Evolutionary conservation across 2,888 invertebrate genomes (phyloP), one percentile per base, ranked within the genome.

Genomic region (Acleris holmiana): DNA sequence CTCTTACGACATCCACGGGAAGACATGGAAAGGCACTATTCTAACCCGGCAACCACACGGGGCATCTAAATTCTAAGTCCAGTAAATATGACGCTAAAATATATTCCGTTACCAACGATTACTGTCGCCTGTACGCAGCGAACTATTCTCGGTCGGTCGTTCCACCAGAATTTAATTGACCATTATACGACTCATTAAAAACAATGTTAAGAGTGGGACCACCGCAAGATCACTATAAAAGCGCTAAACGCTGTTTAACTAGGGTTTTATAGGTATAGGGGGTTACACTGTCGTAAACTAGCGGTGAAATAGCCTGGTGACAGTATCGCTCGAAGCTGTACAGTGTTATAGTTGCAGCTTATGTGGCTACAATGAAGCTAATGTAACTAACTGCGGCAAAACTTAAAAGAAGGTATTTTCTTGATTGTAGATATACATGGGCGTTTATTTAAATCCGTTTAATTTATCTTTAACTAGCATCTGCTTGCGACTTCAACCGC

Each of bases 111-210:
- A 48, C 19, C 47, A 17, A 57, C 35, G 47, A 49, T n/a, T 50
- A 41, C 51, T 60, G 50, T 60, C 51, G 35, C 49, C 44, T 25
- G 17, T 47, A 46, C 55, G 70, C 70, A 70, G 60, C 73, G 74
- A 73, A 73, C 74, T 73, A 70, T 75, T 73, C 72, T 76, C 67
- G 73, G 71, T 70, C 72, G 70, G 79, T 79, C 80, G 82, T 86
- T 83, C 69, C 72, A 76, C 74, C 74, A 78, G 78, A 78, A 81
- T 89, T 91, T 91, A 91, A 91, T 88, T 88, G 81, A 82, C 77
- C 85, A 79, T 88, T 83, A 85, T 86, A 86, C 85, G 78, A 83
- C 80, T 85, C 88, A 89, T 91, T 90, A 91, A 91, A 89, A 84
- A 91, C 91, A 91, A 90, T 89, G 91, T 91, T 82, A 76, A 79